A percentile compares a stretch with the other conserved stretches of the same genome.
These are phyloP conservation scores for Austrofundulus limnaeus DNA, from an alignment of 2,113 vertebrate genomes.

Conservation along the genomic window DNA sequence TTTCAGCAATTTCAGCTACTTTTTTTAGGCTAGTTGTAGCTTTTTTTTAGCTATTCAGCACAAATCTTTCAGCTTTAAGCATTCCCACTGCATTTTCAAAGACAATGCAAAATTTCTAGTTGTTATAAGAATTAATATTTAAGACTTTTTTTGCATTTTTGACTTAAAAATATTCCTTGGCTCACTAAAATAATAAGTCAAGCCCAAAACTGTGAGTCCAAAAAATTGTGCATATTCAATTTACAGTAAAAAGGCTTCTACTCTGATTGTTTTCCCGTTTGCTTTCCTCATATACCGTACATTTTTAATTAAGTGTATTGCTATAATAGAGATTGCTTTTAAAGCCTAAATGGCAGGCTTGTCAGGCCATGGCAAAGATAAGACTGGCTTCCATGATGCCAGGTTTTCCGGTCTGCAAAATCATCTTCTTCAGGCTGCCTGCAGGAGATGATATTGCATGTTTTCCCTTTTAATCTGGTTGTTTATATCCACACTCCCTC, in stretches of 20 bases:
- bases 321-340: constrained; percentile 51
- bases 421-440: constrained; percentile 29
- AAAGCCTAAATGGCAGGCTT: constrained; percentile 46
- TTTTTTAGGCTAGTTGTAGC: too few relatives aligned
- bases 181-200: neutral
- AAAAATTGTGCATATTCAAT: constrained; percentile 17
- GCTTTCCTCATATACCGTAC: constrained; percentile 26
- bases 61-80: too few relatives aligned
- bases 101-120: too few relatives aligned
- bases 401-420: too few relatives aligned
- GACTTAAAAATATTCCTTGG: neutral
- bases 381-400: constrained; percentile 25
- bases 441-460: constrained; percentile 54
- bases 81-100: too few relatives aligned
- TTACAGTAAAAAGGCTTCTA: constrained; percentile 31
- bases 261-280: constrained; percentile 48
- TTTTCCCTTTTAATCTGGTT: constrained; percentile 57
- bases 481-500: constrained; percentile 44
- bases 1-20: too few relatives aligned
- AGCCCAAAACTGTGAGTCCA: neutral
- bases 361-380: constrained; percentile 19
- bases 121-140: too few relatives aligned
- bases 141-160: constrained; percentile 6
- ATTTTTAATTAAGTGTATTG: constrained; percentile 48
- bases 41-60: too few relatives aligned